phyloP scores from a whole-genome alignment of 2,113 vertebrate genomes.

The Campylomormyrus tamandua region DNA sequence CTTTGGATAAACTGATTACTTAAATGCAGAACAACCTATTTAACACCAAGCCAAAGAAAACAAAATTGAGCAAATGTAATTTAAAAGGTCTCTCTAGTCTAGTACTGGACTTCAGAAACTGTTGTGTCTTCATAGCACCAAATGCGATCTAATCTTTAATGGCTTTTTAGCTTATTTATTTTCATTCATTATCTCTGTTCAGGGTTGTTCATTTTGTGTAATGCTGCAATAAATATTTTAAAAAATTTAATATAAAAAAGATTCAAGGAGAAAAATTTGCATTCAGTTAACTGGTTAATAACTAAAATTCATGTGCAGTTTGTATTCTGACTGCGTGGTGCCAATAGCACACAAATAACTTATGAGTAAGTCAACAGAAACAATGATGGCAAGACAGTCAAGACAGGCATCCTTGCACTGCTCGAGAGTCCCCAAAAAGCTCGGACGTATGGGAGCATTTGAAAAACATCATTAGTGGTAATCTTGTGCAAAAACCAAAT shows the following conservation, averaged over 20 bases:
- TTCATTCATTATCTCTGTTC: neutral
- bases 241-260: too few species aligned
- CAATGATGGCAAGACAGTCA: too few species aligned
- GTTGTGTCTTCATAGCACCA: neutral
- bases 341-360: too few species aligned
- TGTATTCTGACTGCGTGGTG: too few species aligned
- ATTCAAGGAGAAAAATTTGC: too few species aligned
- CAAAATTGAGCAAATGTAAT: neutral
- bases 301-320: too few species aligned
- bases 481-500: neutral
- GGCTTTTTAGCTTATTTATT: neutral
- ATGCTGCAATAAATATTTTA: neutral
- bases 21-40: neutral
- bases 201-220: neutral
- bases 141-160: neutral
- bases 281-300: too few species aligned
- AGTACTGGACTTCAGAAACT: neutral
- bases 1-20: neutral
- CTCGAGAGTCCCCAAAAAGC: too few species aligned
- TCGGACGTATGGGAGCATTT: neutral
- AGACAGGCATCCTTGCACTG: too few species aligned
- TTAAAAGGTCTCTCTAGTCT: neutral
- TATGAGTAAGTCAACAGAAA: too few species aligned
- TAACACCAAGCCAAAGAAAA: neutral
- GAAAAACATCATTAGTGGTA: neutral